phyloP scores from a whole-genome alignment of 1,140 invertebrate species.

The Bombus polaris region DNA sequence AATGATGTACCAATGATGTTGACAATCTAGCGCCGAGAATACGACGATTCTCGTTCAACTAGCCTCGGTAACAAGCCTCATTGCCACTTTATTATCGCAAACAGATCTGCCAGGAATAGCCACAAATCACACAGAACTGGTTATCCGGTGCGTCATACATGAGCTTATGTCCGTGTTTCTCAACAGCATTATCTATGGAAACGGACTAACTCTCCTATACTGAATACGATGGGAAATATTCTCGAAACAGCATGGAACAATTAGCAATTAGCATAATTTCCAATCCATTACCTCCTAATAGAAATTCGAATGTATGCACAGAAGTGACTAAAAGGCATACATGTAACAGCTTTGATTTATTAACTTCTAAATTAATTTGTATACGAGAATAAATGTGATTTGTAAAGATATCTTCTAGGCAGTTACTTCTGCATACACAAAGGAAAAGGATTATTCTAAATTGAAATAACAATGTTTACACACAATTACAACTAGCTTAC shows the following conservation, averaged over 20 bases:
- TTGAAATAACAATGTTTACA: too few relatives aligned
- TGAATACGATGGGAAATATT: slow-evolving; percentile 39
- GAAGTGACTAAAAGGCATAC: too few relatives aligned
- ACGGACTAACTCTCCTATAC: slow-evolving; percentile 47
- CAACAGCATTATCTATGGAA: slow-evolving; percentile 43
- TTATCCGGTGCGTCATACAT: slow-evolving; percentile 69
- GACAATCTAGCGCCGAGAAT: slow-evolving; percentile 43
- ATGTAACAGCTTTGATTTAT: too few relatives aligned
- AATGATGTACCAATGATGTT: slow-evolving; percentile 59
- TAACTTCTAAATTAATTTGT: too few relatives aligned
- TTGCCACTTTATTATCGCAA: slow-evolving; percentile 76
- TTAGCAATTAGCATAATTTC: not conserved
- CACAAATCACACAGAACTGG: slow-evolving; percentile 74
- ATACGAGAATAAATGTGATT: too few relatives aligned
- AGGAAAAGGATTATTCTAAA: too few relatives aligned
- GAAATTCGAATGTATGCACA: too few relatives aligned
- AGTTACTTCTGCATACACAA: too few relatives aligned
- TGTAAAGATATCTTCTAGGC: too few relatives aligned
- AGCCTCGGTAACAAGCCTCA: slow-evolving; percentile 72
- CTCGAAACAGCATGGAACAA: not conserved
- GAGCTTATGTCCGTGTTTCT: slow-evolving; percentile 59
- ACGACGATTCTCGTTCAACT: slow-evolving; percentile 59
- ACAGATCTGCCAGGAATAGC: slow-evolving; percentile 70
- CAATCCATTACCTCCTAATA: not conserved
- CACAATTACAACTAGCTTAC: too few relatives aligned